Evolutionary conservation across 2,888 invertebrate genomes (phyloP).

Genomic region (Phoenoteleia sp.): DNA sequence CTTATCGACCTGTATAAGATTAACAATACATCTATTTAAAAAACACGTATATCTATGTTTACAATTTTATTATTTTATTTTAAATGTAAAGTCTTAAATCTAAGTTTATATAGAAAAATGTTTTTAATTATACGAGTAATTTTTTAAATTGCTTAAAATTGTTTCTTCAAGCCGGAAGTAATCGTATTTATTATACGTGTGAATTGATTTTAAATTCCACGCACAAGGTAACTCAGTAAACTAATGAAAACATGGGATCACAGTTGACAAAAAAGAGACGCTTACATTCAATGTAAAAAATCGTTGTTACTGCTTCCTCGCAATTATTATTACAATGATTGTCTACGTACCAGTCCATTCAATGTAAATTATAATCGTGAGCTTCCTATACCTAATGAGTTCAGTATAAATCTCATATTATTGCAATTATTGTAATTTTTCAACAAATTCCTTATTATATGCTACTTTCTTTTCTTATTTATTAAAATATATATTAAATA

Average conservation of each 20-base stretch:
- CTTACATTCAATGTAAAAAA: constrained; percentile 31
- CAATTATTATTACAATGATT: constrained; percentile 39
- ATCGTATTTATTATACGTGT: constrained; percentile 21
- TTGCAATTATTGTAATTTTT: constrained; percentile 19
- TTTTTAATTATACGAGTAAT: no score
- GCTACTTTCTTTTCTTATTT: no score
- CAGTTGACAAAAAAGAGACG: constrained; percentile 45
- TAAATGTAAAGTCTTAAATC: no score
- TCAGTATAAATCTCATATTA: constrained; percentile 54
- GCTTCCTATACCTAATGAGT: constrained; percentile 73
- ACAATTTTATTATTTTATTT: no score
- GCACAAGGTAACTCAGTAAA: constrained; percentile 45
- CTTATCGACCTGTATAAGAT: no score
- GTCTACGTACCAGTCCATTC: constrained; percentile 47
- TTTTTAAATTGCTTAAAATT: no score
- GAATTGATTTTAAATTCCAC: constrained; percentile 50
- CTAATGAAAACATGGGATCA: constrained; percentile 41
- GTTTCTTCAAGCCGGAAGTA: background rate
- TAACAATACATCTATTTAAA: no score
- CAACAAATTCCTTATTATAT: no score
- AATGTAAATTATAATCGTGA: constrained; percentile 76
- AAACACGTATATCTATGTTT: no score
- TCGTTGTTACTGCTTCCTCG: constrained; percentile 60
- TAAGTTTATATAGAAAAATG: no score
- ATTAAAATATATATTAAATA: no score